Percentiles rank a stretch among this genome's conserved stretches.
phyloP scores from a whole-genome alignment of 2,113 vertebrate species.

The Rhadina sibilatrix region DNA sequence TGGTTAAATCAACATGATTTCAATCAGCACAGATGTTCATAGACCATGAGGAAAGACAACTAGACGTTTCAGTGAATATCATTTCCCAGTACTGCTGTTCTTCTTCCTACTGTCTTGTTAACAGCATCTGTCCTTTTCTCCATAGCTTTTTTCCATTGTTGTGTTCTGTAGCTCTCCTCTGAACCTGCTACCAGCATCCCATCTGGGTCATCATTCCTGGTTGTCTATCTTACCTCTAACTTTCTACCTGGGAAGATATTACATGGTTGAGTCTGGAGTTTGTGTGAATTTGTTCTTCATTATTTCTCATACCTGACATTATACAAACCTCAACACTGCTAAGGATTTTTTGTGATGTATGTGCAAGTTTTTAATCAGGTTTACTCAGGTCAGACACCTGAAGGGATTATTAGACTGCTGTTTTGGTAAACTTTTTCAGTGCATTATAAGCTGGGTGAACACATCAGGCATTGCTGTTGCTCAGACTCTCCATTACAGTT shows the following conservation, averaged over 20 bases:
- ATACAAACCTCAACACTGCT: accelerated
- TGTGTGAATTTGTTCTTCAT: background rate
- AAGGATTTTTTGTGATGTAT: background rate
- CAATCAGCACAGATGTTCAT: background rate
- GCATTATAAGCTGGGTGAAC: background rate
- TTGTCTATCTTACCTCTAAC: background rate
- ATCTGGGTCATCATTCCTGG: background rate
- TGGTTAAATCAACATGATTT: background rate
- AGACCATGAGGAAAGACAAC: background rate
- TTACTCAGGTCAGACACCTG: background rate
- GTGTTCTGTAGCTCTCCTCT: background rate
- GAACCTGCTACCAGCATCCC: background rate
- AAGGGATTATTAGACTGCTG: background rate
- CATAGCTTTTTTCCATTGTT: background rate
- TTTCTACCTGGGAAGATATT: background rate
- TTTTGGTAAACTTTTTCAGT: background rate
- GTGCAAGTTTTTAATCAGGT: background rate
- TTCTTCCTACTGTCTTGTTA: background rate
- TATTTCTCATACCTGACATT: background rate
- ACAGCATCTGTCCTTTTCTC: background rate
- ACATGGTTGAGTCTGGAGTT: background rate
- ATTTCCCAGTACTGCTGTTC: background rate
- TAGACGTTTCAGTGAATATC: background rate
- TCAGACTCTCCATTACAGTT: background rate
- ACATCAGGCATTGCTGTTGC: background rate